Base-by-base conservation (phyloP, 2,888 invertebrate species). In the Norana najaformis region DNA sequence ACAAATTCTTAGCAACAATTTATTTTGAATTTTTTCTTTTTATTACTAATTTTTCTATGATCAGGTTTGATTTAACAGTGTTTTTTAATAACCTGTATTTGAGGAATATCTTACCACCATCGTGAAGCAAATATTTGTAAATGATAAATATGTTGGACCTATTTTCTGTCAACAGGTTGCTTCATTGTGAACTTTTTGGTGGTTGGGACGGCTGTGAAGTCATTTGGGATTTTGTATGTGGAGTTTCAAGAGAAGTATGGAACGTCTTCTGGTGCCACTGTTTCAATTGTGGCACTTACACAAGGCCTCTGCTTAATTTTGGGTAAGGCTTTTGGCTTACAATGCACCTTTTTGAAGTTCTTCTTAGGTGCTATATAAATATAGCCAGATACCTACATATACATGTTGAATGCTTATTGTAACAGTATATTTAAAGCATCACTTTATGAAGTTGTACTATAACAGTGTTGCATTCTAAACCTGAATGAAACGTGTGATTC, bases 141-240 rank as follows among this genome's bases (percentile, higher is more conserved):
- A 53, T 13, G 23, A 41, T 41, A 14, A 41, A 18, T 41, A 13
- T 53, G 69, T 88, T 36, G 85, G 69, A n/a, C 13, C 41, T 88
- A 89, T 34, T 89, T 53, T 85, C 36, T 85, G 85, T 85, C 20
- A 85, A 85, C 85, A 90, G 91, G 89, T 20, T 88, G 89, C 16
- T 90, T 90, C 82, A 39, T 91, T 82, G 90, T 91, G 20, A 90
- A 90, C 37, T 53, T 91, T 34, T 69, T 91, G 92, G 93, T 34
- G 88, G 91, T 91, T 37, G 91, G 91, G 37, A 69, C 89, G 91
- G 83, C 90, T 20, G 89, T 88, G 13, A 93, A 93, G 90, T 90
- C 93, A 0, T 93, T 92, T 91, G 93, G 93, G 8, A 91, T 93
- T 30, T 90, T 93, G 34, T 93, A 92, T 89, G 93, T 92, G 37